Evolutionary conservation across 35 echinoderm and acorn worm species (phyloP).

Genomic region (Apostichopus californicus): DNA sequence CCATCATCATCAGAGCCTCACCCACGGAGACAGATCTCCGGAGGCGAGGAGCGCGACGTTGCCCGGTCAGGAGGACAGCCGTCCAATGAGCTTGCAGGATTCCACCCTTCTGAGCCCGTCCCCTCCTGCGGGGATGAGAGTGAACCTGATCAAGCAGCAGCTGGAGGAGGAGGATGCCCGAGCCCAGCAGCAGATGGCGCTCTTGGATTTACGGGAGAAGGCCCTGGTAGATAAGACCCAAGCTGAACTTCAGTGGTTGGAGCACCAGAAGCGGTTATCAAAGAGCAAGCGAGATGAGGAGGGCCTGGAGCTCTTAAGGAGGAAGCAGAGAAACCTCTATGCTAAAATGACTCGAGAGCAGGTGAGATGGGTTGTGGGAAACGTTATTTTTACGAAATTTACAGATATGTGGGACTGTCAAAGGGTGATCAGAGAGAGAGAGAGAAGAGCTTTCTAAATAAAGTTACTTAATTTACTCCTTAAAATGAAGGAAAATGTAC

Average conservation of each 20-base stretch:
- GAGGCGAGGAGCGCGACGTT: constrained; percentile 6
- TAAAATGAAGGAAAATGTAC: no score
- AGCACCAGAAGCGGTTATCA: constrained; percentile 83
- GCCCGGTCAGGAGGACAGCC: neutral
- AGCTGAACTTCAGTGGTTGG: constrained; percentile 94
- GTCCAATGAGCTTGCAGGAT: neutral
- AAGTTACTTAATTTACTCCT: no score
- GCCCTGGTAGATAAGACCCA: constrained; percentile 85
- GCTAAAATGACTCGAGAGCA: constrained; percentile 80
- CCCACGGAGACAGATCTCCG: neutral
- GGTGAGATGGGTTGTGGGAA: constrained; percentile 39
- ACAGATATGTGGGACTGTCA: no score
- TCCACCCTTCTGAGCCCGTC: constrained; percentile 53
- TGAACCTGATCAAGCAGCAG: constrained; percentile 82
- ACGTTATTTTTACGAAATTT: no score
- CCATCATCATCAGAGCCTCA: neutral
- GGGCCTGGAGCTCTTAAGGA: constrained; percentile 62
- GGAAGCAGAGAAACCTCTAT: constrained; percentile 67
- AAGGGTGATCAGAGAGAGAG: no score
- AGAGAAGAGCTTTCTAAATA: no score
- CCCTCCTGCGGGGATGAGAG: constrained; percentile 4
- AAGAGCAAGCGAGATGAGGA: constrained; percentile 75
- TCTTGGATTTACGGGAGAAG: constrained; percentile 86
- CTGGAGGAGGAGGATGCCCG: constrained; percentile 83
- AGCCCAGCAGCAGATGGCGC: constrained; percentile 79